Evolutionary conservation across 2,888 invertebrate species (phyloP).

Genomic region (Drosophila siamana): DNA sequence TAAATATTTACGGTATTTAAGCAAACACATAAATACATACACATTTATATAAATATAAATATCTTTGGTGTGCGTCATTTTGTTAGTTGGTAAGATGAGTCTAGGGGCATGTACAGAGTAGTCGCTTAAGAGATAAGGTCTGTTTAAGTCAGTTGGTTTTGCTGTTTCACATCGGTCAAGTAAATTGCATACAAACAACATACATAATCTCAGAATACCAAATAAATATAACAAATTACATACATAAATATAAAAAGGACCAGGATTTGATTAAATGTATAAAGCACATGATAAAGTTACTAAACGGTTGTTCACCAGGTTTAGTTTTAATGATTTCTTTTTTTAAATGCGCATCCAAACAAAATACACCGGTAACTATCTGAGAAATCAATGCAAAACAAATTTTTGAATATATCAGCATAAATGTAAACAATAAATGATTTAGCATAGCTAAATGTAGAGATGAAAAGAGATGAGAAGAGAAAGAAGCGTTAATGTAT

Average conservation of each 20-base stretch:
- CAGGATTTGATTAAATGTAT: constrained; percentile 77
- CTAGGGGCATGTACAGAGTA: constrained; percentile 62
- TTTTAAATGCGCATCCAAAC: constrained; percentile 29
- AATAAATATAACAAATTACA: constrained; percentile 16
- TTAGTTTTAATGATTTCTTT: constrained; percentile 39
- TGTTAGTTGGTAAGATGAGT: constrained; percentile 44
- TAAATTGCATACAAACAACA: constrained; percentile 8
- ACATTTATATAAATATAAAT: constrained; percentile 12
- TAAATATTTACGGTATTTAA: constrained; percentile 27
- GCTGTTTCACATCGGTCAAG: constrained; percentile 36
- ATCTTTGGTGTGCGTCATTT: constrained; percentile 46
- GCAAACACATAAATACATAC: constrained; percentile 20
- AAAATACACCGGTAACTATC: constrained; percentile 34
- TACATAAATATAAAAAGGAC: constrained; percentile 55
- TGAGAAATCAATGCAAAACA: constrained; percentile 20
- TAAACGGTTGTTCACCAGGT: constrained; percentile 71
- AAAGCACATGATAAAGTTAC: constrained; percentile 67
- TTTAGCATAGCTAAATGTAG: constrained; percentile 73
- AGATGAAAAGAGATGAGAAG: constrained; percentile 17
- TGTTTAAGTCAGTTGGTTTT: constrained; percentile 44
- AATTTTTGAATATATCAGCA: constrained; percentile 62
- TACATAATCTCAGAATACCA: constrained; percentile 9
- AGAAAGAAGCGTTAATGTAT: constrained; percentile 61
- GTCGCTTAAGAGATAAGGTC: constrained; percentile 54
- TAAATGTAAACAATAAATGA: constrained; percentile 67